phyloP scores from a whole-genome alignment of 2,113 vertebrate genomes.

The Archilochus colubris region DNA sequence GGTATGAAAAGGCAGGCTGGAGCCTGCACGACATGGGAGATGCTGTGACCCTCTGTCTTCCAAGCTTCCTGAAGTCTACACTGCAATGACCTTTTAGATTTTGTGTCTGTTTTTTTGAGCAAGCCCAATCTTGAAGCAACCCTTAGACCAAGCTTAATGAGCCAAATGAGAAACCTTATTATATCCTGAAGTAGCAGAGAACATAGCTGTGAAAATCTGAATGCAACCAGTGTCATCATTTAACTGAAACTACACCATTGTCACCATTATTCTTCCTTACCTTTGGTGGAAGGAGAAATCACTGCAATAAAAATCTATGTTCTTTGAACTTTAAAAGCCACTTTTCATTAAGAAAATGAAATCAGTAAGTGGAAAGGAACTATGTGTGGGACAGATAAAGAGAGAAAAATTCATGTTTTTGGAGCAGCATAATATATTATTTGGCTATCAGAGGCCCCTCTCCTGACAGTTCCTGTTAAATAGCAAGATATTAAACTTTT shows the following conservation, averaged over 20 bases:
- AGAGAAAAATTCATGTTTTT: background rate
- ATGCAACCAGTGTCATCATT: background rate
- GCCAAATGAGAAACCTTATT: background rate
- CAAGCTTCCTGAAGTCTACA: background rate
- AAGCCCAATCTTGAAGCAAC: background rate
- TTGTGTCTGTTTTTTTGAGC: background rate
- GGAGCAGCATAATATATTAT: background rate
- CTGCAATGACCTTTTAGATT: accelerated
- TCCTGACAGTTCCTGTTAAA: background rate
- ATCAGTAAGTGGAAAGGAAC: background rate
- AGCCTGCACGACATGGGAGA: background rate
- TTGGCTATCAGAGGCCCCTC: background rate
- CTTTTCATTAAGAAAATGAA: background rate
- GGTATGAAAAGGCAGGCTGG: background rate
- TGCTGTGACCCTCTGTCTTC: accelerated
- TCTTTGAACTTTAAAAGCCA: background rate
- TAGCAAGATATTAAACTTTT: background rate
- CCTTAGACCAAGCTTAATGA: background rate
- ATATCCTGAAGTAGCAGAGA: background rate
- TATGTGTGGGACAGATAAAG: background rate
- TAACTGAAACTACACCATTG: background rate
- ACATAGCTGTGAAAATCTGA: background rate
- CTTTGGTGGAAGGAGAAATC: background rate
- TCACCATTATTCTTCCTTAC: background rate
- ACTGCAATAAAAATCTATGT: background rate